Conservation (phyloP, 2,888 invertebrate species). For the Heliothis peltigera region DNA sequence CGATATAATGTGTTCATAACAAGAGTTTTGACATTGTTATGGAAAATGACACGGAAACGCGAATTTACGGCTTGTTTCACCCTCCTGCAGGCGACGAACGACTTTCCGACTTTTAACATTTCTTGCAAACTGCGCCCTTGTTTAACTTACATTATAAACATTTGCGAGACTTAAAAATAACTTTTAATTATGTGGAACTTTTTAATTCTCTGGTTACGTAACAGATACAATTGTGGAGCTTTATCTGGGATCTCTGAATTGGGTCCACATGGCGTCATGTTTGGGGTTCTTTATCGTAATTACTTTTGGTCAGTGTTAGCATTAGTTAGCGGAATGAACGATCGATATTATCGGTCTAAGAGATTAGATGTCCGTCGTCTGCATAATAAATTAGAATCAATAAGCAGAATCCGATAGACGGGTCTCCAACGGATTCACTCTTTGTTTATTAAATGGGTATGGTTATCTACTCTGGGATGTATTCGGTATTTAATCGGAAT, state of each 20-base stretch:
- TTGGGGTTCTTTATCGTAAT: slow-evolving; percentile 66
- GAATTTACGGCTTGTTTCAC: slow-evolving; percentile 77
- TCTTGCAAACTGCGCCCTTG: slow-evolving; percentile 73
- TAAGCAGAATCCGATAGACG: slow-evolving; percentile 53
- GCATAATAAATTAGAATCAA: slow-evolving; percentile 78
- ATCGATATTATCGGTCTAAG: slow-evolving; percentile 66
- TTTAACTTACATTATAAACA: slow-evolving; percentile 78
- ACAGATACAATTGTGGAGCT: slow-evolving; percentile 21
- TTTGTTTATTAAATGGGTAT: slow-evolving; percentile 69
- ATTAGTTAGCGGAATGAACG: slow-evolving; percentile 70
- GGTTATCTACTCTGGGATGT: slow-evolving; percentile 55
- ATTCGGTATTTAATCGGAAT: slow-evolving; percentile 56
- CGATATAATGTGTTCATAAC: slow-evolving; percentile 73
- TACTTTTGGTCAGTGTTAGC: slow-evolving; percentile 69
- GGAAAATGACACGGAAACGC: slow-evolving; percentile 78
- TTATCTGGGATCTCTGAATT: slow-evolving; percentile 47
- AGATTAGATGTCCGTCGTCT: slow-evolving; percentile 74
- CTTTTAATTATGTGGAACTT: slow-evolving; percentile 64
- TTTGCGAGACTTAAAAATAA: slow-evolving; percentile 71
- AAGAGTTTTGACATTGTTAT: slow-evolving; percentile 78
- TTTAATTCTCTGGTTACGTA: slow-evolving; percentile 25
- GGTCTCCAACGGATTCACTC: slow-evolving; percentile 58
- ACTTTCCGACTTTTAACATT: slow-evolving; percentile 79
- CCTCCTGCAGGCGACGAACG: slow-evolving; percentile 73
- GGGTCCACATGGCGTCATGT: slow-evolving; percentile 44